Conservation (phyloP, 2,797 vertebrate genomes). For the Enteromius anoplus region DNA sequence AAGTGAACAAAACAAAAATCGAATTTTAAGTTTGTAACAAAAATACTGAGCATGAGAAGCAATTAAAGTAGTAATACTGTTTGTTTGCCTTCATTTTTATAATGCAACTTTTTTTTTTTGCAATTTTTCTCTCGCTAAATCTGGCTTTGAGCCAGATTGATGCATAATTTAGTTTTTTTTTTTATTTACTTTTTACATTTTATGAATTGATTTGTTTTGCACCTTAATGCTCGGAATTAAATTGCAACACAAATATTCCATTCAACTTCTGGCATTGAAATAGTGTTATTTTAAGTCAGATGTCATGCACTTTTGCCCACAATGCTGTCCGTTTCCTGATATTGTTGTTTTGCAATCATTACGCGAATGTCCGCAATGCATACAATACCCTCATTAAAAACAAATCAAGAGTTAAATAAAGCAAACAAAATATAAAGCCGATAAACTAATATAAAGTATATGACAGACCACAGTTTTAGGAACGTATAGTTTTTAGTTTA, state of each 20-base stretch:
- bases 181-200: background rate
- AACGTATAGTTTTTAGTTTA: slow-evolving; percentile 10
- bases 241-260: background rate
- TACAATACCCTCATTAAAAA: background rate
- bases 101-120: background rate
- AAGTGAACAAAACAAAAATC: background rate
- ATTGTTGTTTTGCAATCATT: background rate
- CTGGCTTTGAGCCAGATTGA: background rate
- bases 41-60: background rate
- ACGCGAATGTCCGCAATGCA: background rate
- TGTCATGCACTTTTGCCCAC: background rate
- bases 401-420: background rate
- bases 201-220: background rate
- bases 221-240: background rate
- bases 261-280: background rate
- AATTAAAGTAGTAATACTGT: background rate
- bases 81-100: background rate
- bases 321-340: background rate
- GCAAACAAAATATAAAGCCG: background rate
- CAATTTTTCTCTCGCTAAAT: background rate
- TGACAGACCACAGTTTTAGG: slow-evolving; percentile 20
- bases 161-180: background rate
- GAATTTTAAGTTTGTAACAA: background rate
- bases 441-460: background rate
- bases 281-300: background rate